Conservation (phyloP, 2,797 vertebrate species). For the Enteromius viviparus region DNA sequence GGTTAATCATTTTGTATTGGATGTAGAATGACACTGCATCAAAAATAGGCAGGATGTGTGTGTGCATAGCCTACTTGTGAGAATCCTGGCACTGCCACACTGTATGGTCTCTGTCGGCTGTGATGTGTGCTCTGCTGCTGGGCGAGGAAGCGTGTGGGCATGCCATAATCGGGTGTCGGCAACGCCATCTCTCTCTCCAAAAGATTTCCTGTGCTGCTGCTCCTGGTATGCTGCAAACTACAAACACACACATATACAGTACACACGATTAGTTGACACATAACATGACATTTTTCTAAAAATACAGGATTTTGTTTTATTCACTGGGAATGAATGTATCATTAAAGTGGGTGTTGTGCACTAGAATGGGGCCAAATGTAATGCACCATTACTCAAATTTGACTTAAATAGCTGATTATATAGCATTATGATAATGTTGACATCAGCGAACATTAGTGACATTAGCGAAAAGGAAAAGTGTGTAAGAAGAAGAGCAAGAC, state of each 20-base stretch:
- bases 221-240: slow-evolving; percentile 91
- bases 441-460: not conserved
- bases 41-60: slow-evolving; percentile 6
- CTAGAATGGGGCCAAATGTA: not conserved
- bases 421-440: not conserved
- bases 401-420: not conserved
- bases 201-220: slow-evolving; percentile 96
- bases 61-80: slow-evolving; percentile 81
- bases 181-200: slow-evolving; percentile 87
- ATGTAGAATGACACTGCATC: slow-evolving; percentile 3
- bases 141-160: slow-evolving; percentile 78
- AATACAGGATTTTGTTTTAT: not conserved
- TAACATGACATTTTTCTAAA: not conserved
- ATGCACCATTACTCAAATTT: not conserved
- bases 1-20: slow-evolving; percentile 42
- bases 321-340: not conserved
- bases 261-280: not conserved
- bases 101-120: slow-evolving; percentile 90
- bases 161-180: slow-evolving; percentile 82
- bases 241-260: not conserved
- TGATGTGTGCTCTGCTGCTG: slow-evolving; percentile 70
- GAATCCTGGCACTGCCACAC: slow-evolving; percentile 87
- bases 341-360: not conserved
- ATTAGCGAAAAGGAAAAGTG: not conserved
- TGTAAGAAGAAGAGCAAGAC: not conserved